phyloP scores from a whole-genome alignment of 2,888 invertebrate genomes.

The Thereva unica region DNA sequence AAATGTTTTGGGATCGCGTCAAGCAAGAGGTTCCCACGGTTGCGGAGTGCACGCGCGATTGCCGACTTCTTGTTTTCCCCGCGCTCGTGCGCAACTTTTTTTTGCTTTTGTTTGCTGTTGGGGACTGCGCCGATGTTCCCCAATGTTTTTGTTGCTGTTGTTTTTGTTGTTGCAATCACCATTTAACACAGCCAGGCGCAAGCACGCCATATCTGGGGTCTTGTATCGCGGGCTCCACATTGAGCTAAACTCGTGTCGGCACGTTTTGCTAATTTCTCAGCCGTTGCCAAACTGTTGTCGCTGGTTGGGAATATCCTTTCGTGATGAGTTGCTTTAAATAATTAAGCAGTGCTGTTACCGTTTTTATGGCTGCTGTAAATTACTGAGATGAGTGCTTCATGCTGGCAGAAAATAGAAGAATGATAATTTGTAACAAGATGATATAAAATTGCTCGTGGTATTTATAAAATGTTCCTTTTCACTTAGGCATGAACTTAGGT shows the following conservation, averaged over 20 bases:
- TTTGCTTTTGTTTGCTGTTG: constrained; percentile 8
- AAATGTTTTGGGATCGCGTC: constrained; percentile 51
- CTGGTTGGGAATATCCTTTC: too few species aligned
- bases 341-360: too few species aligned
- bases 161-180: constrained; percentile 18
- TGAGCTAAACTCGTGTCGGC: constrained; percentile 4
- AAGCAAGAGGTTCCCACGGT: constrained; percentile 50
- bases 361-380: too few species aligned
- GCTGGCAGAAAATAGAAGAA: too few species aligned
- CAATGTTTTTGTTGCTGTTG: constrained; percentile 3
- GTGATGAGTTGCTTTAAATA: too few species aligned
- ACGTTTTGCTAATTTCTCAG: constrained; percentile 24
- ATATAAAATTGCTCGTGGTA: too few species aligned
- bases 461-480: too few species aligned
- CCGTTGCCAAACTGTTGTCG: too few species aligned
- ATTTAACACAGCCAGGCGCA: constrained; percentile 28
- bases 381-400: too few species aligned
- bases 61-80: constrained; percentile 40
- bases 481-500: too few species aligned
- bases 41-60: constrained; percentile 48
- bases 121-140: constrained; percentile 20
- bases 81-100: constrained; percentile 32
- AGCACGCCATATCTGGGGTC: constrained; percentile 18
- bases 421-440: too few species aligned
- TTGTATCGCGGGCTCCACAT: constrained; percentile 13